phyloP scores from a whole-genome alignment of 1,140 invertebrate species.

The Tribolium castaneum region DNA sequence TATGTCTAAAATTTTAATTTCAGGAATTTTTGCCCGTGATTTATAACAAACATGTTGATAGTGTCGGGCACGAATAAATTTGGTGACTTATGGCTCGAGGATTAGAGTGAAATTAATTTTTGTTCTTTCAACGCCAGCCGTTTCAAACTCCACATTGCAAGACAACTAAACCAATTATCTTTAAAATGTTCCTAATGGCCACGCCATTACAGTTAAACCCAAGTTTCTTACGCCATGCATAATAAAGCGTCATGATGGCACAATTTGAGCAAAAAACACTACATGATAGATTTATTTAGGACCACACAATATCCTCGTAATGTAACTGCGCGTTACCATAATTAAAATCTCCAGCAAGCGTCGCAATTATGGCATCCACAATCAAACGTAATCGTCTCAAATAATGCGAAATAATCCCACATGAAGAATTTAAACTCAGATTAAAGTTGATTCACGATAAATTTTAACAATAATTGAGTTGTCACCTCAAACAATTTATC shows the following conservation, averaged over 20 bases:
- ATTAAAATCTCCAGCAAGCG: conserved; percentile 10
- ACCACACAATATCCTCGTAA: not conserved
- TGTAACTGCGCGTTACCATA: not conserved
- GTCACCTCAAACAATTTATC: conserved; percentile 26
- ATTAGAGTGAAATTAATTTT: not conserved
- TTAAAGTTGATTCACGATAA: conserved; percentile 13
- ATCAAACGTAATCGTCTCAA: conserved; percentile 9
- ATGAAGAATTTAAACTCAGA: not conserved
- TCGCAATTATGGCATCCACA: not conserved
- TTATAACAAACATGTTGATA: not conserved
- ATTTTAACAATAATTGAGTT: conserved; percentile 24
- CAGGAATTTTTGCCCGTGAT: not conserved
- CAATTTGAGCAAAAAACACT: not conserved
- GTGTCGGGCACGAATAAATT: not conserved
- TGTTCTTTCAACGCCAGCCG: not conserved
- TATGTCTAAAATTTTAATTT: not conserved
- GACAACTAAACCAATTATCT: conserved; percentile 15
- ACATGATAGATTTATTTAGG: not conserved
- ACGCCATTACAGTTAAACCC: not conserved
- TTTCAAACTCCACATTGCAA: not conserved
- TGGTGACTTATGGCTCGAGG: not conserved
- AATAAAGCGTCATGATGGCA: conserved; percentile 2
- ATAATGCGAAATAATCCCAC: not conserved
- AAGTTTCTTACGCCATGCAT: conserved; percentile 13
- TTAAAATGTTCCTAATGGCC: conserved; percentile 8